Base-by-base conservation (phyloP, 1,140 invertebrate species). In the Caenorhabditis briggsae region DNA sequence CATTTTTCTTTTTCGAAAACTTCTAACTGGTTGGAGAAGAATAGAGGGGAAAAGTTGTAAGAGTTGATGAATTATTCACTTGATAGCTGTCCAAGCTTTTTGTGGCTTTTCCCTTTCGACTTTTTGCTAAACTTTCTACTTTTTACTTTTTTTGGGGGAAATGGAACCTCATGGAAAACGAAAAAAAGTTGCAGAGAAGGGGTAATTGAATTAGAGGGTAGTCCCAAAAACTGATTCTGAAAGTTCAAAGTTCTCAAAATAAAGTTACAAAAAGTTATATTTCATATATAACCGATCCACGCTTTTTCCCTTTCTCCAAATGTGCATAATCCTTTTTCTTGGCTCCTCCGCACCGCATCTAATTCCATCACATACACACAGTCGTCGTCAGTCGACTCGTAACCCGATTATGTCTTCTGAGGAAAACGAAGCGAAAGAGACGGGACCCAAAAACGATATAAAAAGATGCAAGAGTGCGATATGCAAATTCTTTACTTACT, bases 381-480 rank as follows among this genome's bases (percentile, higher is more conserved):
- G 70, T 78, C 70, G 70, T 53, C 70, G 70, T 78, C 70, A 78
- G 70, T 50, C 70, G 70, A 50, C 46, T 70, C 64, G 70, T 78
- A 78, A 78, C 70, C 70, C 70, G 70, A 78, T 78, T 78, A 78
- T 48, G 70, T 48, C 70, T 78, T 78, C 70, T 78, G 46, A 78
- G 33, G 33, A 33, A 33, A 33, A 33, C 33, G 33, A 33, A 33
- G 33, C 33, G 33, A 33, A 33, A 78, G 70, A 78, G 18, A 70
- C 14, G 41, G 41, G 41, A 41, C 43, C 64, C 64, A 70, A 78
- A 78, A 78, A 78, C 70, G 70, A 78, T 78, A 50, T 78, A 46
- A 78, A 78, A 78, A 78, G 70, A 78, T 78, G 70, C n/a, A 20
- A 78, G 46, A 78, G 70, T 78, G 46, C 70, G 70, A 78, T 78